Evolutionary conservation across 1,140 invertebrate genomes (phyloP).

Genomic region (Penaeus indicus): DNA sequence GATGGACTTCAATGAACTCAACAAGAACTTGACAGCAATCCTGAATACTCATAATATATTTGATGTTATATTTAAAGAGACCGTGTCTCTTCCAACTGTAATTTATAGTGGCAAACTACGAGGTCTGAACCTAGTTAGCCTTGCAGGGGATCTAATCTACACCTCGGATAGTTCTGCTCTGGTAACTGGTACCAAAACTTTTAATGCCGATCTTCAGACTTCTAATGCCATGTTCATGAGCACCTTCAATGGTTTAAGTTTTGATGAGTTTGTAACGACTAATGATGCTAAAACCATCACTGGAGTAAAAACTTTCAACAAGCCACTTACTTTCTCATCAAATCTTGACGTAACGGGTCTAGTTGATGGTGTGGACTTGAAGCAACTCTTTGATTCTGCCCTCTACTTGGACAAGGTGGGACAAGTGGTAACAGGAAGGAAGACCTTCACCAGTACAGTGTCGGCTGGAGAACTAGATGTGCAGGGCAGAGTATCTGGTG

Average conservation of each 20-base stretch:
- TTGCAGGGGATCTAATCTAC: constrained; percentile 12
- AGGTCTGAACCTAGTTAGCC: background rate
- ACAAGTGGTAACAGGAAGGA: constrained; percentile 5
- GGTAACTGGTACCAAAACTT: constrained; percentile 2
- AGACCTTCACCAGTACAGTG: background rate
- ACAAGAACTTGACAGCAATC: background rate
- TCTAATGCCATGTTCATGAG: background rate
- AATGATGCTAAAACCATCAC: background rate
- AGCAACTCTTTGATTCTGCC: background rate
- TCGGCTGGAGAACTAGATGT: background rate
- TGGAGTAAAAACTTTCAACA: constrained; percentile 30
- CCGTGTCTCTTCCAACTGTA: background rate
- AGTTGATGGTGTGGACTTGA: constrained; percentile 19
- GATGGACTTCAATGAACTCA: background rate
- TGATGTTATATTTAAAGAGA: constrained; percentile 21
- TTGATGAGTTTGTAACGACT: background rate
- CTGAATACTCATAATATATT: background rate
- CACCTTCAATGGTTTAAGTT: constrained; percentile 9
- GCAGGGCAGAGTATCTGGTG: background rate
- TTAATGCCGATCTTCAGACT: background rate
- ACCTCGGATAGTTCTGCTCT: background rate
- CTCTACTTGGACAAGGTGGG: constrained; percentile 12
- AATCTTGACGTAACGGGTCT: background rate
- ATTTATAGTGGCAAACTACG: background rate
- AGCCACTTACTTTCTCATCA: background rate